Percentiles rank a stretch among this genome's conserved stretches.
These are phyloP conservation scores for Protodeltote pygarga DNA, from an alignment of 2,888 invertebrate genomes.

Conservation along the genomic window DNA sequence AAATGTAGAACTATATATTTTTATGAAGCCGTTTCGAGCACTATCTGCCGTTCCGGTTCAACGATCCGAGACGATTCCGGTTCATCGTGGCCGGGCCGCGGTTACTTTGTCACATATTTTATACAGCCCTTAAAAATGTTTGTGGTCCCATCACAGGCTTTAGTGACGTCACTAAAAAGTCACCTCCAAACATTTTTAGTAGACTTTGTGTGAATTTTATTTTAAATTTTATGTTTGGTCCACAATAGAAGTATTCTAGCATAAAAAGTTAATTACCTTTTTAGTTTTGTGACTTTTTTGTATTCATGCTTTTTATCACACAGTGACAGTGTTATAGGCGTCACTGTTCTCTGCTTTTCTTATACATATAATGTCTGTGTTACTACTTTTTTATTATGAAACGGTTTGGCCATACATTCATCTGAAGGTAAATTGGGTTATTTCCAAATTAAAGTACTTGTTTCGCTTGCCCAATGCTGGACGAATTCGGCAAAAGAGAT, in stretches of 20 bases:
- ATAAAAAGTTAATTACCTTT: conserved; percentile 13
- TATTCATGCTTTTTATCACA: neutral
- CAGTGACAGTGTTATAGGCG: no score
- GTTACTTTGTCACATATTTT: conserved; percentile 58
- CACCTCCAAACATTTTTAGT: conserved; percentile 7
- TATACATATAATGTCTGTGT: no score
- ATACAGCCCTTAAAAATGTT: conserved; percentile 43
- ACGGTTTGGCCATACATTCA: no score
- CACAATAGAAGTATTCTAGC: neutral
- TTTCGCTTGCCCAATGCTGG: no score
- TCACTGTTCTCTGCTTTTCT: no score
- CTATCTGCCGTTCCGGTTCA: conserved; percentile 65
- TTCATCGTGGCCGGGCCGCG: conserved; percentile 48
- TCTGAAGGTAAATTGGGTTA: no score
- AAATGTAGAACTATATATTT: conserved; percentile 44
- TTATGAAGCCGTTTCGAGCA: conserved; percentile 55
- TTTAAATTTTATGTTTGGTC: conserved; percentile 6
- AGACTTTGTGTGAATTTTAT: conserved; percentile 12
- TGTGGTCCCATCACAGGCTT: conserved; percentile 23
- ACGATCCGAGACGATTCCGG: conserved; percentile 51
- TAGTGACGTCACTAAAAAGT: conserved; percentile 3
- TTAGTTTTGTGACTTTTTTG: neutral
- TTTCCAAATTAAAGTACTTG: no score
- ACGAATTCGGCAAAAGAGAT: no score
- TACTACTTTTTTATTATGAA: no score